A percentile compares a stretch with the other conserved stretches of the same genome.
phyloP scores from a whole-genome alignment of 2,113 vertebrate genomes.

The Neogobius melanostomus region DNA sequence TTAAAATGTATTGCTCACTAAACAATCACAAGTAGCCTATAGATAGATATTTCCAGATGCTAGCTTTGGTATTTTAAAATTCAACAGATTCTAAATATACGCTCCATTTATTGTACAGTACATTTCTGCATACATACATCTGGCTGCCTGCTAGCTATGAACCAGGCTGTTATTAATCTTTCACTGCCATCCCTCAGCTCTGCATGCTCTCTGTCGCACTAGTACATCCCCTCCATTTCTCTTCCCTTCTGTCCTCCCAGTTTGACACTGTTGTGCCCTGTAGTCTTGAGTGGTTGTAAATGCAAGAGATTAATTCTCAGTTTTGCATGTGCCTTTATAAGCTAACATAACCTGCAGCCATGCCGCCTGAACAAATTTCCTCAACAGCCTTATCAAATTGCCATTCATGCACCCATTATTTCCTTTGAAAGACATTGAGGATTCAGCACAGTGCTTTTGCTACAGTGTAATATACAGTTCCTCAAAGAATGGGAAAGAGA shows the following conservation, averaged over 20 bases:
- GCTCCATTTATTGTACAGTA: constrained; percentile 1
- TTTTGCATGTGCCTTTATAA: constrained; percentile 45
- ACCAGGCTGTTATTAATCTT: constrained; percentile 34
- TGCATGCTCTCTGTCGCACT: background rate
- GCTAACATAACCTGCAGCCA: constrained; percentile 48
- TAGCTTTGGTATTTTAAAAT: background rate
- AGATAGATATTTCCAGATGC: background rate
- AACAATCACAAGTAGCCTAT: background rate
- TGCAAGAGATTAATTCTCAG: constrained; percentile 49
- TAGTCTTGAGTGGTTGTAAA: constrained; percentile 38
- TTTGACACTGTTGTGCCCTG: constrained; percentile 24
- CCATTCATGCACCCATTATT: constrained; percentile 16
- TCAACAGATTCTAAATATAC: constrained; percentile 9
- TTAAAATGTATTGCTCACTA: background rate
- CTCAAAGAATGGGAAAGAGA: too few species aligned
- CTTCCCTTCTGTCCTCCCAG: constrained; percentile 13
- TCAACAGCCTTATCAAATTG: constrained; percentile 26
- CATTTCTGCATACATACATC: constrained; percentile 2
- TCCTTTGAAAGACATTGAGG: too few species aligned
- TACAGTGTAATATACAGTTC: too few species aligned
- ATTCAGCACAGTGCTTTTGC: too few species aligned
- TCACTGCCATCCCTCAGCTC: constrained; percentile 27
- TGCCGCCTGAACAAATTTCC: constrained; percentile 43
- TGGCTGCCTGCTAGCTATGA: constrained; percentile 14
- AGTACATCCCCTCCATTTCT: constrained; percentile 16